Percentiles rank a stretch among this genome's conserved stretches.
Conservation (phyloP, 2,797 vertebrate genomes). For the Gymnothorax reevesii region DNA sequence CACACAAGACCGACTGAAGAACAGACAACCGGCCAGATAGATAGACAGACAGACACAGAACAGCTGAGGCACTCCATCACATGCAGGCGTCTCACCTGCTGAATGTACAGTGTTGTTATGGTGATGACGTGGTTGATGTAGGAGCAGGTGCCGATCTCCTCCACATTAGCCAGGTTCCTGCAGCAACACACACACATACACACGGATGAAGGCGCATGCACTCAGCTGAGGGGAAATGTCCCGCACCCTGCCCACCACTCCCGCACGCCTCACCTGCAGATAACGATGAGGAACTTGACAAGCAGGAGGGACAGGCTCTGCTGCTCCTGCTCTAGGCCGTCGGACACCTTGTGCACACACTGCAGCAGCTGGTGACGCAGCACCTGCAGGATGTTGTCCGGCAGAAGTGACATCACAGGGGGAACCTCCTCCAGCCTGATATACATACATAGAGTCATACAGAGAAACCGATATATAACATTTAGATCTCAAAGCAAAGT, state of each 20-base stretch:
- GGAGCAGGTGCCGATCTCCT: constrained; percentile 95
- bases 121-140: constrained; percentile 97
- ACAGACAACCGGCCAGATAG: not conserved
- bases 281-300: constrained; percentile 94
- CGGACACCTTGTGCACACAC: constrained; percentile 93
- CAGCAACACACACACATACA: constrained; percentile 37
- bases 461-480: not conserved
- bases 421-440: constrained; percentile 89
- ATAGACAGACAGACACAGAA: not conserved
- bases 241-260: not conserved
- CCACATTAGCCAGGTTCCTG: constrained; percentile 96
- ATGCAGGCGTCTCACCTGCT: constrained; percentile 79
- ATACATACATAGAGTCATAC: constrained; percentile 15
- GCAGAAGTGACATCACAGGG: constrained; percentile 90
- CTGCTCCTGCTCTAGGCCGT: constrained; percentile 91
- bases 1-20: not conserved
- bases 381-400: constrained; percentile 96
- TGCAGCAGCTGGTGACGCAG: constrained; percentile 90
- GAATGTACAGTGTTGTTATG: constrained; percentile 96
- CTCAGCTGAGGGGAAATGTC: not conserved
- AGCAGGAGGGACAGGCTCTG: constrained; percentile 87
- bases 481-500: too few relatives aligned
- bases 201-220: not conserved
- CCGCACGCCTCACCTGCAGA: constrained; percentile 81
- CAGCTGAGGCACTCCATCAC: not conserved